These are phyloP conservation scores for Noturus placidus DNA, from an alignment of 2,113 vertebrate species.

Conservation along the genomic window DNA sequence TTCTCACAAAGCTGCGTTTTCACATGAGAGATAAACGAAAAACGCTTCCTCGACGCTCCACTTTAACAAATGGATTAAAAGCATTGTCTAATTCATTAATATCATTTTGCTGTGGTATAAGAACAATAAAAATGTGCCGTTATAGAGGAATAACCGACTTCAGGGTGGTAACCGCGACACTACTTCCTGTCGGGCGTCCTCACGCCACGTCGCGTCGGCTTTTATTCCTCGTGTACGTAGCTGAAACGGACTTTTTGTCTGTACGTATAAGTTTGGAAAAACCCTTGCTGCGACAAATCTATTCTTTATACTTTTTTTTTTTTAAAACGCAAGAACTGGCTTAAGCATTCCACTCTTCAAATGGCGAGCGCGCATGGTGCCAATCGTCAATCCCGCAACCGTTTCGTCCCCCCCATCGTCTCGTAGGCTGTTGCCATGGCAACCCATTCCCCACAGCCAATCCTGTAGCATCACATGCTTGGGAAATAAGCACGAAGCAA, in stretches of 20 bases:
- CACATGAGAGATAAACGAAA: not conserved
- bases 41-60: not conserved
- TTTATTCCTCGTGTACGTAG: not conserved
- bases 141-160: not conserved
- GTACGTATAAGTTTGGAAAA: not conserved
- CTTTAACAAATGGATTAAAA: not conserved
- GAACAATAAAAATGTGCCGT: not conserved
- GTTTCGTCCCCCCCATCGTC: slow-evolving; percentile 44
- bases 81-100: not conserved
- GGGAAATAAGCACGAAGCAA: slow-evolving; percentile 51
- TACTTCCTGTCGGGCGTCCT: not conserved
- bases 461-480: slow-evolving; percentile 53
- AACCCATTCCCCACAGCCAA: slow-evolving; percentile 60
- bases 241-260: not conserved
- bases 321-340: not conserved
- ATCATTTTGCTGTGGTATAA: not conserved
- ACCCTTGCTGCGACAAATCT: not conserved
- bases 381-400: slow-evolving; percentile 47
- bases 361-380: not conserved
- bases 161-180: not conserved
- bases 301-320: not conserved
- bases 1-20: not conserved
- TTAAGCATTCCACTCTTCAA: not conserved
- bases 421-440: slow-evolving; percentile 67
- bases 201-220: fast-evolving